Evolutionary conservation across 2,888 invertebrate species (phyloP).

Genomic region (Drosophila robusta): DNA sequence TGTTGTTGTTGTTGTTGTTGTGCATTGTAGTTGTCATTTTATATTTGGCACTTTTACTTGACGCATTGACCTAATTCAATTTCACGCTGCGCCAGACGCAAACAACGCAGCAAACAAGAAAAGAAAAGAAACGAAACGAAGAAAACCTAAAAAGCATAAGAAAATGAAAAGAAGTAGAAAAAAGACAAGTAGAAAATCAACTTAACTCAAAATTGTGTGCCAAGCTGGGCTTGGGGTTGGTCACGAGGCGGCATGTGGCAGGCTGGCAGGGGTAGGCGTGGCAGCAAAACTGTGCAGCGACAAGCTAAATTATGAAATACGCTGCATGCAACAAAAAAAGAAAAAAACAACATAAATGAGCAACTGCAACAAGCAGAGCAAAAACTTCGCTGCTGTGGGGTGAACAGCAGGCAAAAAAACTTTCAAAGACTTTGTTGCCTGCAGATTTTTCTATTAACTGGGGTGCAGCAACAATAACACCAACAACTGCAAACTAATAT

Average conservation of each 20-base stretch:
- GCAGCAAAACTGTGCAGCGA: conserved; percentile 38
- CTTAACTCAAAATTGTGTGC: conserved; percentile 66
- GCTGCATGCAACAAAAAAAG: conserved; percentile 40
- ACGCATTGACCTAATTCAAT: conserved; percentile 77
- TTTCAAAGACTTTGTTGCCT: conserved; percentile 67
- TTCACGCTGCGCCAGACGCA: conserved; percentile 71
- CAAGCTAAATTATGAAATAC: conserved; percentile 73
- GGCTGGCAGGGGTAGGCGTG: conserved; percentile 19
- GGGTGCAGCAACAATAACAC: conserved; percentile 31
- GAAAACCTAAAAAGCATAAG: background rate
- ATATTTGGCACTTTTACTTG: conserved; percentile 68
- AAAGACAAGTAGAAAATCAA: conserved; percentile 59
- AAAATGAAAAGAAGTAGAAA: conserved; percentile 2
- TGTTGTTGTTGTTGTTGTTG: conserved; percentile 14
- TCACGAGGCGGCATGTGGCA: background rate
- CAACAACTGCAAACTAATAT: conserved; percentile 59
- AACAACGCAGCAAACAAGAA: conserved; percentile 29
- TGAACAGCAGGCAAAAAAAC: conserved; percentile 33
- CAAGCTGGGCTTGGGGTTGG: conserved; percentile 6
- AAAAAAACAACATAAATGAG: conserved; percentile 29
- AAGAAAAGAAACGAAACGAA: conserved; percentile 16
- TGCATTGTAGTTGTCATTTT: conserved; percentile 45
- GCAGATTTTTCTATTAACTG: conserved; percentile 79
- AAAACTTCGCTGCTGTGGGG: conserved; percentile 14
- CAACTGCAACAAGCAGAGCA: conserved; percentile 12